phyloP scores from a whole-genome alignment of 2,113 vertebrate species.

The Rhea americana region DNA sequence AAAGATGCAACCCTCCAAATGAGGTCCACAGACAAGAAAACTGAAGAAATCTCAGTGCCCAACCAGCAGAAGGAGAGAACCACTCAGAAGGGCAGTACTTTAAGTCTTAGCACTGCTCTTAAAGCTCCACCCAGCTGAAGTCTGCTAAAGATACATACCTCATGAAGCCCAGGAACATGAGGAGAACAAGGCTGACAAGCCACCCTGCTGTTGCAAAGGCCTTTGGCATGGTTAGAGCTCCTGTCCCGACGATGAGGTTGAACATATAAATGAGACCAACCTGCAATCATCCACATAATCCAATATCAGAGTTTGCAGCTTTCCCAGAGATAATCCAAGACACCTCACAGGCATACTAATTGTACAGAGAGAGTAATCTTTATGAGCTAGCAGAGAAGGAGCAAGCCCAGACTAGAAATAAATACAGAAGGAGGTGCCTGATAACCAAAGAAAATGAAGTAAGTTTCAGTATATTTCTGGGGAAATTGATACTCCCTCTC shows the following conservation, averaged over 20 bases:
- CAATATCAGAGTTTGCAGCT: background rate
- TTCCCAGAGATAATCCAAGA: background rate
- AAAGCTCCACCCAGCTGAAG: background rate
- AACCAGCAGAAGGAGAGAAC: background rate
- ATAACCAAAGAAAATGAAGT: background rate
- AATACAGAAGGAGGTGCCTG: background rate
- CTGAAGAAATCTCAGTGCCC: background rate
- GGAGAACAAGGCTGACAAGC: slow-evolving; percentile 90
- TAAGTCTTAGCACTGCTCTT: background rate
- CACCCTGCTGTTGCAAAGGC: slow-evolving; percentile 93
- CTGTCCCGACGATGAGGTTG: slow-evolving; percentile 96
- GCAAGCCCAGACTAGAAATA: background rate
- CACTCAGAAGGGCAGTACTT: background rate
- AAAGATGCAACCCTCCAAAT: background rate
- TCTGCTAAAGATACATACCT: slow-evolving; percentile 70
- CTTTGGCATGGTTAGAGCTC: slow-evolving; percentile 96
- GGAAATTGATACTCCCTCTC: background rate
- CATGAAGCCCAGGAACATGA: slow-evolving; percentile 92
- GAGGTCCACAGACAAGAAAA: background rate
- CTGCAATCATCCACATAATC: slow-evolving; percentile 67
- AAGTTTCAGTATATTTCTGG: background rate
- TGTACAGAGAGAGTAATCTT: background rate
- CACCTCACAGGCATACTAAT: accelerated
- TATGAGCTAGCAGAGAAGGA: background rate
- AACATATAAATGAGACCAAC: slow-evolving; percentile 99